Base-by-base conservation (phyloP, 2,113 vertebrate genomes). In the Gulo gulo region DNA sequence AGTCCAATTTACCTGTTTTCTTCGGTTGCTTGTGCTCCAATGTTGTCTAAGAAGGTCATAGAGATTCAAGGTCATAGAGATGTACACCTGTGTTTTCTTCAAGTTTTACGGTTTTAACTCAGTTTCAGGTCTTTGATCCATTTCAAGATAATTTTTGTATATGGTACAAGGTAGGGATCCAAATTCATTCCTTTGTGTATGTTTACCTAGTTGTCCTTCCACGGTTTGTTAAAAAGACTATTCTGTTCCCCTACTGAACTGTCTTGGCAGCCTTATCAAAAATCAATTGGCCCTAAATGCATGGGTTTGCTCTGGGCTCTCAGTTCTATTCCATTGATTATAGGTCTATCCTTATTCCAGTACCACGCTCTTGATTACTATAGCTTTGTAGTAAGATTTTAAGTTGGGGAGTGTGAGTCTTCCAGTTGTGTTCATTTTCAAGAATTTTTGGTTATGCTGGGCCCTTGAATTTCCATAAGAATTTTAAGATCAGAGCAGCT, bases 321-420 rank as follows among this genome's bases (percentile, higher is more conserved):
- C 15, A 34, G n/a, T 83, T 79, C 81, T 65, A 10, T 34, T 88
- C 82, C 34, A 50, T 67, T 67, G 73, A n/a, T 86, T 80, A 1
- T 88, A 34, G 59, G 23, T 87, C 87, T 91, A 0, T 82, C 26
- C 39, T 76, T 87, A 26, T 83, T 24, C 36, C n/a, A n/a, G 59
- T 39, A 69, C 57, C n/a, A 63, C 23, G 13, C 13, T 94, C 31
- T 76, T 88, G 88, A 69, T 93, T 88, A 61, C 39, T 94, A 13
- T 88, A 88, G 29, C 36, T 95, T 39, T 93, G 42, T 59, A 80
- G 16, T 69, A 94, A 92, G 24, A 90, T 95, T 91, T 93, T 50
- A 73, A 97, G 34, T 65, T 86, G 34, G n/a, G 9, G 95, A 67
- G 15, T 92, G 11, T 80, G n/a, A 89, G 21, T 91, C 80, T 45